phyloP scores from a whole-genome alignment of 2,888 invertebrate genomes.

The Morinoia aosen region DNA sequence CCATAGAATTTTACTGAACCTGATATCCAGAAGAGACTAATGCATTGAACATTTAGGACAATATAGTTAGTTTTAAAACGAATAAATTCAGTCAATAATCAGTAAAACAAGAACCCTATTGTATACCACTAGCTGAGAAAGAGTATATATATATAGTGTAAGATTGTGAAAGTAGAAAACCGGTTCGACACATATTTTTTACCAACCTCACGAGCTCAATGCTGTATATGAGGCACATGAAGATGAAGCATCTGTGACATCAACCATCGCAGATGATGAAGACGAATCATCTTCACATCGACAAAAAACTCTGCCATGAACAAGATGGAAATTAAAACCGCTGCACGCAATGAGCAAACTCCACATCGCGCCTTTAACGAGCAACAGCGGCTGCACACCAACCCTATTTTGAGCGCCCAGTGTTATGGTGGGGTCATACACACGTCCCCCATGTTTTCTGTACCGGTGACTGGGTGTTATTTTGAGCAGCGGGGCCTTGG shows the following conservation, averaged over 20 bases:
- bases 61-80: not conserved
- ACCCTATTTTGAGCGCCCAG: not conserved
- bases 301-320: too few species aligned
- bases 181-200: not conserved
- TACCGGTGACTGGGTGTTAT: not conserved
- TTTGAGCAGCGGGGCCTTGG: not conserved
- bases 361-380: not conserved
- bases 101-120: not conserved
- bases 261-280: too few species aligned
- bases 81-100: not conserved
- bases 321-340: not conserved
- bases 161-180: not conserved
- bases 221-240: not conserved
- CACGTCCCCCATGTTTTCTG: not conserved
- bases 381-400: not conserved
- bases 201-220: not conserved
- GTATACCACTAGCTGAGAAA: not conserved
- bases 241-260: not conserved
- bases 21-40: not conserved
- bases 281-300: too few species aligned
- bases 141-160: too few species aligned
- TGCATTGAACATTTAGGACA: not conserved
- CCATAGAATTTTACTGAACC: not conserved
- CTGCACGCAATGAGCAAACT: not conserved
- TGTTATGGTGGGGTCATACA: not conserved